Evolutionary conservation across 2,888 invertebrate species (phyloP).

Genomic region (Microchrysa polita): DNA sequence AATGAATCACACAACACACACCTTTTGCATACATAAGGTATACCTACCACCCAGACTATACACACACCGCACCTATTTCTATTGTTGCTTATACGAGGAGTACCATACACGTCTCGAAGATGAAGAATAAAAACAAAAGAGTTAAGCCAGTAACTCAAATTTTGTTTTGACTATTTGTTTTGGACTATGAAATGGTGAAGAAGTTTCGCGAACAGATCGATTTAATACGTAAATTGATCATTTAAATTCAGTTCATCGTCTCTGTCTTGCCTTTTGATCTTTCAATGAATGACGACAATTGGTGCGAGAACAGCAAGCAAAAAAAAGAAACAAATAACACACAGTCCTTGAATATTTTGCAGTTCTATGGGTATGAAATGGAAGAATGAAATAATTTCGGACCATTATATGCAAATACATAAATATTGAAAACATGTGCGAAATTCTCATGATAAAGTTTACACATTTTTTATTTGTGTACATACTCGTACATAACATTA

Average conservation of each 20-base stretch:
- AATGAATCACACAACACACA: conserved; percentile 11
- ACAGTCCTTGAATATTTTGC: not conserved
- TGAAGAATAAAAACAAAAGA: not conserved
- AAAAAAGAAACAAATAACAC: not conserved
- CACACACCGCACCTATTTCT: too few relatives aligned
- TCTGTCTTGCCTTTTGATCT: not conserved
- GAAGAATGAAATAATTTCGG: not conserved
- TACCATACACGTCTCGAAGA: not conserved
- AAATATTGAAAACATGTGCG: not conserved
- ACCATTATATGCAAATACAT: not conserved
- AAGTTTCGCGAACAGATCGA: too few relatives aligned
- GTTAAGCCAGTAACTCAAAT: not conserved
- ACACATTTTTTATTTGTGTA: too few relatives aligned
- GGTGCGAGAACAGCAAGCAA: not conserved
- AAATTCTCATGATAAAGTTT: not conserved
- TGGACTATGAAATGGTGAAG: too few relatives aligned
- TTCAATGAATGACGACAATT: not conserved
- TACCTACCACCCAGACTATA: too few relatives aligned
- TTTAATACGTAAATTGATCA: not conserved
- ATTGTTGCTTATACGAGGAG: too few relatives aligned
- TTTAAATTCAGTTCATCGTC: not conserved
- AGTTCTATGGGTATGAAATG: too few relatives aligned
- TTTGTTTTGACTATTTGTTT: not conserved
- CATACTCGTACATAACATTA: too few relatives aligned
- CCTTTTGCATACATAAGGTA: not conserved